Evolutionary conservation across 2,113 vertebrate genomes (phyloP).

Genomic region (Australoheros scitulus): DNA sequence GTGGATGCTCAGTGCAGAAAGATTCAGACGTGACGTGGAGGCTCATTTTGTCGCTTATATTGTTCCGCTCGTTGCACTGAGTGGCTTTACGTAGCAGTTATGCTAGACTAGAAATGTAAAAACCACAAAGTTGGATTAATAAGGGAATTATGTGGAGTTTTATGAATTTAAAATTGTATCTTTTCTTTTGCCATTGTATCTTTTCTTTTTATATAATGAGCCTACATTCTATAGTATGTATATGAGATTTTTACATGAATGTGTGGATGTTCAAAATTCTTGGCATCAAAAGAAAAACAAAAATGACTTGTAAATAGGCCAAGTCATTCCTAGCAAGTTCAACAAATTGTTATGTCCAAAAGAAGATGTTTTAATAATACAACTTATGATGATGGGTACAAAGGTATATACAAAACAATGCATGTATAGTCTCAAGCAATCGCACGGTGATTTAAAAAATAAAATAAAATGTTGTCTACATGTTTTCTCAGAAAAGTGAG

Average conservation of each 20-base stretch:
- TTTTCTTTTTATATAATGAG: slow-evolving; percentile 50
- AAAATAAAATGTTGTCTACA: slow-evolving; percentile 69
- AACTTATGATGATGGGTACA: slow-evolving; percentile 73
- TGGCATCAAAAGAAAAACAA: slow-evolving; percentile 75
- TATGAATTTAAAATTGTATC: slow-evolving; percentile 18
- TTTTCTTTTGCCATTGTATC: slow-evolving; percentile 50
- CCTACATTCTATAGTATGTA: slow-evolving; percentile 70
- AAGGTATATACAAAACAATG: slow-evolving; percentile 82
- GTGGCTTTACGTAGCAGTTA: slow-evolving; percentile 45
- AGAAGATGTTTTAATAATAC: slow-evolving; percentile 75
- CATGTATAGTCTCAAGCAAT: slow-evolving; percentile 85
- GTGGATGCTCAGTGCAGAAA: neutral
- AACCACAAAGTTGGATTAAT: slow-evolving; percentile 18
- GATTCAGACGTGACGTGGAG: slow-evolving; percentile 7
- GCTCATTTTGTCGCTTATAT: slow-evolving; percentile 12
- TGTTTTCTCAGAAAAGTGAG: slow-evolving; percentile 75
- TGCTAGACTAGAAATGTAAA: slow-evolving; percentile 40
- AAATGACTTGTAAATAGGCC: slow-evolving; percentile 80
- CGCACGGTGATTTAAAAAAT: slow-evolving; percentile 77
- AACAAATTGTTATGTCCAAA: slow-evolving; percentile 78
- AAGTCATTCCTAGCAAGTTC: slow-evolving; percentile 77
- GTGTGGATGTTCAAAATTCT: slow-evolving; percentile 79
- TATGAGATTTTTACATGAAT: slow-evolving; percentile 80
- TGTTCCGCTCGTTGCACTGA: slow-evolving; percentile 20
- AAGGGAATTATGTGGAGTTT: slow-evolving; percentile 20